phyloP scores from a whole-genome alignment of 1,140 invertebrate genomes.

The Orussus abietinus region DNA sequence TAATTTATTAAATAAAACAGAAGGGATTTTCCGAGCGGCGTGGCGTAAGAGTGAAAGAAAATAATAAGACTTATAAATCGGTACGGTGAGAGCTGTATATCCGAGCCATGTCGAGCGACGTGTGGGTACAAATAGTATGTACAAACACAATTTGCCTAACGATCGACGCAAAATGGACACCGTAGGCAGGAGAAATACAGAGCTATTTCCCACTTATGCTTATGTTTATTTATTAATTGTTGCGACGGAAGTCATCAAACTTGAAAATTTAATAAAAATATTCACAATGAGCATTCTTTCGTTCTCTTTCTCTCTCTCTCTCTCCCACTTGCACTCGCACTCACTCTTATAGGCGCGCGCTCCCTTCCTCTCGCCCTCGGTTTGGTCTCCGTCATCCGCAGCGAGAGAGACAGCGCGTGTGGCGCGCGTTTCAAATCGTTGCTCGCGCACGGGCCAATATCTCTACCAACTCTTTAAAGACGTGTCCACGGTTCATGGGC shows the following conservation, averaged over 20 bases:
- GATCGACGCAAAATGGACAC: no score
- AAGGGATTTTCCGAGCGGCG: no score
- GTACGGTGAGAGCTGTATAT: no score
- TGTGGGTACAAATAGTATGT: no score
- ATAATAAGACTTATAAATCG: no score
- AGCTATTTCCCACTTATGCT: slow-evolving; percentile 40
- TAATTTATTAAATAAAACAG: no score
- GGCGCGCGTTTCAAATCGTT: slow-evolving; percentile 15
- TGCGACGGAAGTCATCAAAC: slow-evolving; percentile 54
- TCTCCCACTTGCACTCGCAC: slow-evolving; percentile 28
- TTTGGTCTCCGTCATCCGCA: slow-evolving; percentile 15
- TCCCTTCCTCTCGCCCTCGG: slow-evolving; percentile 20
- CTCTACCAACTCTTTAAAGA: slow-evolving; percentile 5
- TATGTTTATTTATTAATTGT: slow-evolving; percentile 56
- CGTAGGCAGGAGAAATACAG: background rate
- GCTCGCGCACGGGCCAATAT: slow-evolving; percentile 21
- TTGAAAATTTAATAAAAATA: slow-evolving; percentile 58
- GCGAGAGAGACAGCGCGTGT: slow-evolving; percentile 10
- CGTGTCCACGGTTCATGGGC: slow-evolving; percentile 8
- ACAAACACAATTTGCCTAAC: no score
- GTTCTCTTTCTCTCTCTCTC: slow-evolving; percentile 32
- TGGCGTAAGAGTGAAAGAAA: no score
- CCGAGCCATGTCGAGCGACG: no score
- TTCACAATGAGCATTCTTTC: slow-evolving; percentile 54
- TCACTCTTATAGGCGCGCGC: no score